These are phyloP conservation scores for Bombus waltoni DNA, from an alignment of 1,140 invertebrate genomes.

Conservation along the genomic window DNA sequence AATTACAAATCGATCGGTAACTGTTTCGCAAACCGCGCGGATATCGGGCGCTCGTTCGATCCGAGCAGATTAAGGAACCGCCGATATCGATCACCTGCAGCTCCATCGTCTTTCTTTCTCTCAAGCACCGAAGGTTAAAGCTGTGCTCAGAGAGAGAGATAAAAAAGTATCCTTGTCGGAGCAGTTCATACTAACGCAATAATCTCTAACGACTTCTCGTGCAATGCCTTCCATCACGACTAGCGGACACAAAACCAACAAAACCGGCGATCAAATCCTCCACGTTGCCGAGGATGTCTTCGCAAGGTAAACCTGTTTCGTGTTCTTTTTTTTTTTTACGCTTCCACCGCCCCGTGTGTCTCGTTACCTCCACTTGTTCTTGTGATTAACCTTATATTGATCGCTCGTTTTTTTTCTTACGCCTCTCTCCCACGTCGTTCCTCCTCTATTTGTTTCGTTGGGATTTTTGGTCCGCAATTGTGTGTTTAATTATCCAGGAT, in stretches of 20 bases:
- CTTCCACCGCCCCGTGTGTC: constrained; percentile 41
- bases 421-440: not conserved
- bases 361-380: constrained; percentile 9
- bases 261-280: constrained; percentile 97
- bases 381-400: not conserved
- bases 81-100: not conserved
- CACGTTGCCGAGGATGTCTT: constrained; percentile 94
- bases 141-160: not conserved
- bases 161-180: constrained; percentile 14
- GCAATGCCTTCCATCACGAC: constrained; percentile 81
- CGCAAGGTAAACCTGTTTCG: constrained; percentile 89
- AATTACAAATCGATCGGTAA: constrained; percentile 7
- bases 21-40: not conserved
- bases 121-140: not conserved
- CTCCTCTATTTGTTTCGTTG: constrained; percentile 27
- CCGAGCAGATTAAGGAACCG: not conserved
- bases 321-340: constrained; percentile 38
- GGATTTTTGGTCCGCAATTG: constrained; percentile 38
- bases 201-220: constrained; percentile 78
- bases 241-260: constrained; percentile 95
- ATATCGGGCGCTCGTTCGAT: not conserved
- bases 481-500: not conserved
- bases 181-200: constrained; percentile 61
- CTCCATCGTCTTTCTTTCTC: not conserved
- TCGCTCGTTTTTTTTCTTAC: not conserved